Evolutionary conservation across 2,113 vertebrate genomes (phyloP), one percentile per base, ranked within the genome.

Genomic region (Pituophis catenifer): DNA sequence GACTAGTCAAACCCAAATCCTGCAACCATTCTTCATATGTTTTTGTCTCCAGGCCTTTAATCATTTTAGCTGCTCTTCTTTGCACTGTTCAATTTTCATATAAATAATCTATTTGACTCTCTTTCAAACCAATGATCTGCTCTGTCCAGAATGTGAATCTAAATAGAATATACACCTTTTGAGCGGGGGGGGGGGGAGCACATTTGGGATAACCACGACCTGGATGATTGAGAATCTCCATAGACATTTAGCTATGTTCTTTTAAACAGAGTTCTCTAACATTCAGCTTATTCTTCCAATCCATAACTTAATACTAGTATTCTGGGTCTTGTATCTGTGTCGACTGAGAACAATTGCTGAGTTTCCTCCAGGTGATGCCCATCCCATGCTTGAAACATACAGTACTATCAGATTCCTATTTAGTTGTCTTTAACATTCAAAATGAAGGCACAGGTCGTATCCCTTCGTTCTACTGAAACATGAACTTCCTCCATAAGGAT

Each of bases 141-240:
- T 62, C 59, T 62, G 24, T 62, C 24, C 59, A 62, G 59, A 21
- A 58, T 12, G 59, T 62, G 24, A 29, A 62, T 12, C 59, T 29
- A 26, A 29, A 62, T 62, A 62, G 24, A 29, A 62, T 62, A 62
- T 29, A 12, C 24, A 29, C 10, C 10, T 62, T 62, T 62, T 62
- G 10, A 11, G 3, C 0, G 1, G 21, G 5, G 9, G 52, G 52
- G 52, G 8, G 58, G 3, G 24, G 3, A 1, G 24, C 9, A 3
- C 1, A 3, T 62, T 62, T 62, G 58, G 58, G 24, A 29, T 1
- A 62, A 62, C 9, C 24, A 62, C 26, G 9, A 29, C 24, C 10
- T 29, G 59, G 10, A 29, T 62, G 59, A 29, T 62, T 62, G 38
- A 44, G 38, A 62, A 62, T 62, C 59, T 62, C 19, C 59, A 26